phyloP scores from a whole-genome alignment of 2,888 invertebrate genomes.

The Parasteatoda lunata region DNA sequence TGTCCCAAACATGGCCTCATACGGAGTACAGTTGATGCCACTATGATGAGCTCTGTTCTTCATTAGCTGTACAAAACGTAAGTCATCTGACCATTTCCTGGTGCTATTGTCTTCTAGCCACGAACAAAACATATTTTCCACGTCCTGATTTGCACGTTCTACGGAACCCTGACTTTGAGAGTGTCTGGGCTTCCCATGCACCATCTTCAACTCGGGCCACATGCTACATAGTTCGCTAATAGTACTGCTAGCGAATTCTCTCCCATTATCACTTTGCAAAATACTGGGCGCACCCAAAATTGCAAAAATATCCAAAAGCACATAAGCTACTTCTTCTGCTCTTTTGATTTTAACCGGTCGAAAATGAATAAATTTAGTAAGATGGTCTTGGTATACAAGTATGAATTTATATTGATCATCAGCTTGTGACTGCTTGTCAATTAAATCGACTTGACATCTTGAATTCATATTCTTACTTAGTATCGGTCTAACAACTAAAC shows the following conservation, averaged over 20 bases:
- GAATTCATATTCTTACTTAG: not conserved
- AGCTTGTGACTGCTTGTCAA: no score
- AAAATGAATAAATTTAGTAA: slow-evolving; percentile 67
- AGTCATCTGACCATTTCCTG: slow-evolving; percentile 15
- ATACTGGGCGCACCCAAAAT: slow-evolving; percentile 56
- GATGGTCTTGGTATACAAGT: slow-evolving; percentile 69
- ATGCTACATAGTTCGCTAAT: no score
- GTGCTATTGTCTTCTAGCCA: slow-evolving; percentile 7
- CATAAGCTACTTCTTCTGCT: slow-evolving; percentile 37
- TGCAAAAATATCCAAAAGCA: slow-evolving; percentile 48
- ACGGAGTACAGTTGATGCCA: slow-evolving; percentile 18
- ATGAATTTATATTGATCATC: not conserved
- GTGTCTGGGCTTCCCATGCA: no score
- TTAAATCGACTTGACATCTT: slow-evolving; percentile 14
- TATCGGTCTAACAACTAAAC: not conserved
- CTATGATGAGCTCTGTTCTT: slow-evolving; percentile 15
- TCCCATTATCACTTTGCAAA: no score
- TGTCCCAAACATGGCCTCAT: slow-evolving; percentile 20
- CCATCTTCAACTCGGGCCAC: no score
- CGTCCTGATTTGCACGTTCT: slow-evolving; percentile 25
- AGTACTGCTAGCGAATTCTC: no score
- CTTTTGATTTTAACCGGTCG: slow-evolving; percentile 58
- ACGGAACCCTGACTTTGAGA: no score
- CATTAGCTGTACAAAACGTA: slow-evolving; percentile 30
- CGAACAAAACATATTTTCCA: not conserved